Percentiles rank a stretch among this genome's conserved stretches.
Evolutionary conservation across 2,888 invertebrate genomes (phyloP).

Genomic region (Meghimatium bilineatum): DNA sequence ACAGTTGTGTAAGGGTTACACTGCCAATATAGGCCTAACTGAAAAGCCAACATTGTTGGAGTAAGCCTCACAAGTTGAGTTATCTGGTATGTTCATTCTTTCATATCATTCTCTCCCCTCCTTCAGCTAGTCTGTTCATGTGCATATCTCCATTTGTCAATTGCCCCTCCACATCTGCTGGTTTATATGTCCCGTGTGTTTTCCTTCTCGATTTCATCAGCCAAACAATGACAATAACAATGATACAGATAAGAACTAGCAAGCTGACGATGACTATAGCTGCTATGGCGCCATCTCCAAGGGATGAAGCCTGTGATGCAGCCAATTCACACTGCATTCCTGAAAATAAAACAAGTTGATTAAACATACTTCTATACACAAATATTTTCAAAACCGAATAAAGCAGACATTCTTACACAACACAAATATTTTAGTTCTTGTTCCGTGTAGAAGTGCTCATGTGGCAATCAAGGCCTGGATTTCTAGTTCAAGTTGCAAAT

Average conservation of each 20-base stretch:
- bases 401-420: too few species aligned
- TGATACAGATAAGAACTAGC: conserved; percentile 54
- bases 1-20: too few species aligned
- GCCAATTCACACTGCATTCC: conserved; percentile 17
- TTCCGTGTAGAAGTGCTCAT: too few species aligned
- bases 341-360: not conserved
- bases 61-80: too few species aligned
- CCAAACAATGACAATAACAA: conserved; percentile 55
- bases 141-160: conserved; percentile 39
- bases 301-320: not conserved
- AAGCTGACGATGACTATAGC: conserved; percentile 58
- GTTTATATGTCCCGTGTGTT: conserved; percentile 65
- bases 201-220: conserved; percentile 58
- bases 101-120: conserved; percentile 46
- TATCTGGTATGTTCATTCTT: too few species aligned
- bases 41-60: too few species aligned
- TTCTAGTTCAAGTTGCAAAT: too few species aligned
- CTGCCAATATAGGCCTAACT: too few species aligned
- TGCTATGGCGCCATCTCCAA: conserved; percentile 48
- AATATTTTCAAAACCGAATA: too few species aligned
- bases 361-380: too few species aligned
- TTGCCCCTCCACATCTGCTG: conserved; percentile 61
- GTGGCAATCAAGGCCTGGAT: too few species aligned
- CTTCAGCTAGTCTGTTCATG: conserved; percentile 44
- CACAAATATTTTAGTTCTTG: too few species aligned